Conservation (phyloP, 2,113 vertebrate species). For the Plestiodon gilberti region DNA sequence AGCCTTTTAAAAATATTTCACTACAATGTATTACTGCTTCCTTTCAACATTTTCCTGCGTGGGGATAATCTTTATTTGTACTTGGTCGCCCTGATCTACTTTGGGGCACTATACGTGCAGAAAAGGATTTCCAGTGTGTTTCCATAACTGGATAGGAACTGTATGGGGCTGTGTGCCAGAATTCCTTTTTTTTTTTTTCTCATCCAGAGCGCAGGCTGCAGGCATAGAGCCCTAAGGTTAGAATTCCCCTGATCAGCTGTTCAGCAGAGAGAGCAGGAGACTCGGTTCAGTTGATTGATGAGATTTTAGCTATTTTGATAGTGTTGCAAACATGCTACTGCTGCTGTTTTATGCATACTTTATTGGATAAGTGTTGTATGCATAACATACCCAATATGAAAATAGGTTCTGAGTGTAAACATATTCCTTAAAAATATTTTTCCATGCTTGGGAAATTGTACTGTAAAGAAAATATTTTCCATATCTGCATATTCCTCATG, state of each 20-base stretch:
- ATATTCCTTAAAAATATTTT: neutral
- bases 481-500: constrained; percentile 30
- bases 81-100: constrained; percentile 1
- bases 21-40: constrained; percentile 13
- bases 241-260: neutral
- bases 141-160: neutral
- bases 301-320: neutral
- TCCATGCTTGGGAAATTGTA: neutral
- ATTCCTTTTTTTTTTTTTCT: neutral
- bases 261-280: neutral
- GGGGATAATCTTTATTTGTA: constrained; percentile 13
- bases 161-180: neutral
- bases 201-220: neutral
- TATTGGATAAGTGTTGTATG: neutral
- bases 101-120: neutral
- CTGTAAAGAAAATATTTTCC: neutral
- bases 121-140: neutral
- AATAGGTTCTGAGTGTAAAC: constrained; percentile 18
- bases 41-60: constrained; percentile 24
- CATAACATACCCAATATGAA: constrained; percentile 36
- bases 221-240: neutral
- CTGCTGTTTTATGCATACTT: neutral
- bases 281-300: neutral
- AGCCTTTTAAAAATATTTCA: constrained; percentile 20
- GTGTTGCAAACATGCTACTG: neutral